phyloP scores from a whole-genome alignment of 23 tunicate genomes.

The Aplidium turbinatum region DNA sequence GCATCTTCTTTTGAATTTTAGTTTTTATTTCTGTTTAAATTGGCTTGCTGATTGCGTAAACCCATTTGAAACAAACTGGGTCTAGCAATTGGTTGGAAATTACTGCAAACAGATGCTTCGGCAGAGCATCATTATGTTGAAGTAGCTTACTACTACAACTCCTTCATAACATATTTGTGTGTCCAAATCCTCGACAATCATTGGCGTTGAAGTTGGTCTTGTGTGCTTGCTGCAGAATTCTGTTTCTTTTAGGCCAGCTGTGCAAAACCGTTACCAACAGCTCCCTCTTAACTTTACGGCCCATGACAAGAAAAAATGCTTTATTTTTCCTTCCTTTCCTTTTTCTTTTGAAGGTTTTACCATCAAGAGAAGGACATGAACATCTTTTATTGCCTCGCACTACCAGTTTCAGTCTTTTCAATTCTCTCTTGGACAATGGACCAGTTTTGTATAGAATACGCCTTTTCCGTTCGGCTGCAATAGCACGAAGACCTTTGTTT shows the following conservation, averaged over 20 bases:
- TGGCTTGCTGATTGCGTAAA: too few species aligned
- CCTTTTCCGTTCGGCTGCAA: constrained; percentile 30
- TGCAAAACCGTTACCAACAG: constrained; percentile 63
- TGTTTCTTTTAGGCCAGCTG: constrained; percentile 67
- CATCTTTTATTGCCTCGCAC: constrained; percentile 39
- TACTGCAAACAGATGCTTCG: too few species aligned
- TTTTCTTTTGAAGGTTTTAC: constrained; percentile 13
- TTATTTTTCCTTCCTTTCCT: constrained; percentile 45
- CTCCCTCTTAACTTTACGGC: constrained; percentile 66
- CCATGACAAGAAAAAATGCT: constrained; percentile 69
- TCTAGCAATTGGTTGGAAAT: too few species aligned
- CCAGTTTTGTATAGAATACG: constrained; percentile 58
- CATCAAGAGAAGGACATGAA: constrained; percentile 41
- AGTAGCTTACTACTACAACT: neutral
- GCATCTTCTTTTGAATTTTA: too few species aligned
- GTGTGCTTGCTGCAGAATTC: constrained; percentile 12
- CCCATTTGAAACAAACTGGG: too few species aligned
- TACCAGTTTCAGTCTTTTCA: constrained; percentile 31
- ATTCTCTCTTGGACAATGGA: constrained; percentile 44
- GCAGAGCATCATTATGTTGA: too few species aligned
- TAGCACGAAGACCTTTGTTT: constrained; percentile 41
- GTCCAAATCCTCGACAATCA: constrained; percentile 11
- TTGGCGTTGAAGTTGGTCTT: constrained; percentile 1
- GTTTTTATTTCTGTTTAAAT: too few species aligned
- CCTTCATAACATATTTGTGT: neutral